Conservation (phyloP, 2,888 invertebrate species). For the Oxycera nigricornis region DNA sequence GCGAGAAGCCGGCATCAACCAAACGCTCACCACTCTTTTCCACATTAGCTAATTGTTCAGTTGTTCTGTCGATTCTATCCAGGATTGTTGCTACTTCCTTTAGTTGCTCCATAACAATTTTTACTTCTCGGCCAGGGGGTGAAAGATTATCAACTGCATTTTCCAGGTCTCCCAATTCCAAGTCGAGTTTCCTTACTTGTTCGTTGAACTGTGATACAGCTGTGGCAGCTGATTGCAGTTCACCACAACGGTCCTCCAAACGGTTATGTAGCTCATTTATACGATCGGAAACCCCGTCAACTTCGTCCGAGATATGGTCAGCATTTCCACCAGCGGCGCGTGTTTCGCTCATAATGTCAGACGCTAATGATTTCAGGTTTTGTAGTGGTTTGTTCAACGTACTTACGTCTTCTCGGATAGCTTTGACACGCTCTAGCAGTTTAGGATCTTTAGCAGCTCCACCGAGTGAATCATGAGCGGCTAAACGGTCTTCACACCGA, state of each 20-base stretch:
- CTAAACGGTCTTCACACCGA: constrained; percentile 86
- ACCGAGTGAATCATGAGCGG: constrained; percentile 71
- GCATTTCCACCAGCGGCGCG: constrained; percentile 79
- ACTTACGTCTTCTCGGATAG: constrained; percentile 80
- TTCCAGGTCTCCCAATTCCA: constrained; percentile 81
- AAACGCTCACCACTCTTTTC: constrained; percentile 78
- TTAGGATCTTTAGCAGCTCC: constrained; percentile 82
- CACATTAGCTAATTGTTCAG: constrained; percentile 72
- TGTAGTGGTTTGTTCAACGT: constrained; percentile 77
- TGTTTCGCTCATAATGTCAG: constrained; percentile 79
- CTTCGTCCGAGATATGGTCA: constrained; percentile 77
- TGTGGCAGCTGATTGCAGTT: constrained; percentile 84
- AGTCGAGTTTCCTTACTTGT: constrained; percentile 78
- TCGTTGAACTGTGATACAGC: constrained; percentile 89
- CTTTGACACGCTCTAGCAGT: constrained; percentile 83
- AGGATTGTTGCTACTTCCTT: constrained; percentile 77
- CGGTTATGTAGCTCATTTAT: constrained; percentile 78
- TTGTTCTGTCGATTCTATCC: constrained; percentile 71
- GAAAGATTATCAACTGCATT: constrained; percentile 84
- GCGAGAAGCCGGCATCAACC: constrained; percentile 84
- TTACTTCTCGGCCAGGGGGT: constrained; percentile 87
- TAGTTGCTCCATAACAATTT: constrained; percentile 81
- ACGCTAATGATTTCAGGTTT: constrained; percentile 66
- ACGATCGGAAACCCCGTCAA: constrained; percentile 77
- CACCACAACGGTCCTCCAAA: constrained; percentile 79